A percentile compares a stretch with the other conserved stretches of the same genome.
Conservation (phyloP, 1,140 invertebrate genomes). For the Hormaphis cornu region DNA sequence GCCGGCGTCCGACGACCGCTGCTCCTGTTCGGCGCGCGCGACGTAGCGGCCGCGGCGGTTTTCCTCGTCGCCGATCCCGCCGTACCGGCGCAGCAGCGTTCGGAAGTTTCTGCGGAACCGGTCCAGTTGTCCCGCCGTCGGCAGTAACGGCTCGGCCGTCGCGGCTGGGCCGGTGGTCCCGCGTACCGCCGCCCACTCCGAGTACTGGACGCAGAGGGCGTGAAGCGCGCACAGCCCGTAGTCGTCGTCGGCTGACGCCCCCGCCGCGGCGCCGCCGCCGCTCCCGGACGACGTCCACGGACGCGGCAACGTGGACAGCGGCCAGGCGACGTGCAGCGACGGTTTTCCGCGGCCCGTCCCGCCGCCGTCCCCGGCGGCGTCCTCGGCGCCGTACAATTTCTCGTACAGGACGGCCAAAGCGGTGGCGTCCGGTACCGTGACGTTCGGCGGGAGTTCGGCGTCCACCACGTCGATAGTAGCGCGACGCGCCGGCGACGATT, state of each 20-base stretch:
- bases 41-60: too few relatives aligned
- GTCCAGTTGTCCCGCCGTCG: background rate
- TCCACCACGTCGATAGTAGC: background rate
- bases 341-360: background rate
- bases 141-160: background rate
- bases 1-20: too few relatives aligned
- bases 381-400: background rate
- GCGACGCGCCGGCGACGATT: too few relatives aligned
- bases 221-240: background rate
- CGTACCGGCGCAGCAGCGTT: background rate
- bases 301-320: background rate
- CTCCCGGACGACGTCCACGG: background rate
- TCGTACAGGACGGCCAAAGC: background rate
- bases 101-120: background rate
- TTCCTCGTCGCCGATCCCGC: background rate
- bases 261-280: background rate
- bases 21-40: too few relatives aligned
- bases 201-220: background rate
- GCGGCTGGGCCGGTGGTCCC: background rate
- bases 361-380: too few relatives aligned
- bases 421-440: background rate
- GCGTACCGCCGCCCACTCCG: background rate
- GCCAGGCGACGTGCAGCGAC: background rate
- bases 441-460: conserved; percentile 2
- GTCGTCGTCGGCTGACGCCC: background rate